Evolutionary conservation across 2,888 invertebrate species (phyloP).

Genomic region (Saturnia japonica): DNA sequence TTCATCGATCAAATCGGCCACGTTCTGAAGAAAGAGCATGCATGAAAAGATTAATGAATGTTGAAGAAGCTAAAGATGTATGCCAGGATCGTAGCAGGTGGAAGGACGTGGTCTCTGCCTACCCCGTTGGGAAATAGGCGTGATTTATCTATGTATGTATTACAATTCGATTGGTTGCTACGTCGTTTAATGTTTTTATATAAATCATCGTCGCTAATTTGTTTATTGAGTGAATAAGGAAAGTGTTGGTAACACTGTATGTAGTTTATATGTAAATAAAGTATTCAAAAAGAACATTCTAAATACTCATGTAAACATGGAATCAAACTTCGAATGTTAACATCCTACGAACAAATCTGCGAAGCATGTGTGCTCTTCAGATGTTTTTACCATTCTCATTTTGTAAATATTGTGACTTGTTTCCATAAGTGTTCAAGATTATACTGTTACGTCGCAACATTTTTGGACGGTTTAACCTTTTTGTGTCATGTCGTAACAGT

Average conservation of each 20-base stretch:
- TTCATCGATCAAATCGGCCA: too few species aligned
- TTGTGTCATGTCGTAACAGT: neutral
- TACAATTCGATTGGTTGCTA: neutral
- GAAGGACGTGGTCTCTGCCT: too few species aligned
- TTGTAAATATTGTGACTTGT: constrained; percentile 61
- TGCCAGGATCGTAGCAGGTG: too few species aligned
- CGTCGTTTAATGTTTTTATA: neutral
- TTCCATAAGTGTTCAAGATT: constrained; percentile 22
- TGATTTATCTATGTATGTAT: neutral
- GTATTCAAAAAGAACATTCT: neutral
- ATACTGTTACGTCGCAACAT: neutral
- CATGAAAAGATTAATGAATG: too few species aligned
- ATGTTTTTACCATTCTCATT: constrained; percentile 44
- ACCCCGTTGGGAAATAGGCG: too few species aligned
- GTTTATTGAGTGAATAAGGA: neutral
- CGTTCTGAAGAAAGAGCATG: too few species aligned
- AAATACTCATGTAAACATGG: neutral
- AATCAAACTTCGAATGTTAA: constrained; percentile 14
- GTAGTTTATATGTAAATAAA: neutral
- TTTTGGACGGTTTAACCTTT: neutral
- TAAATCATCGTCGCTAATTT: neutral
- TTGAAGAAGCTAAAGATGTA: too few species aligned
- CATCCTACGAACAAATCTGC: constrained; percentile 45
- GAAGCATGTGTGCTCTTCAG: constrained; percentile 50
- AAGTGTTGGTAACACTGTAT: neutral